phyloP scores from a whole-genome alignment of 2,888 invertebrate genomes.

The Sinodicranocentrus sp. region DNA sequence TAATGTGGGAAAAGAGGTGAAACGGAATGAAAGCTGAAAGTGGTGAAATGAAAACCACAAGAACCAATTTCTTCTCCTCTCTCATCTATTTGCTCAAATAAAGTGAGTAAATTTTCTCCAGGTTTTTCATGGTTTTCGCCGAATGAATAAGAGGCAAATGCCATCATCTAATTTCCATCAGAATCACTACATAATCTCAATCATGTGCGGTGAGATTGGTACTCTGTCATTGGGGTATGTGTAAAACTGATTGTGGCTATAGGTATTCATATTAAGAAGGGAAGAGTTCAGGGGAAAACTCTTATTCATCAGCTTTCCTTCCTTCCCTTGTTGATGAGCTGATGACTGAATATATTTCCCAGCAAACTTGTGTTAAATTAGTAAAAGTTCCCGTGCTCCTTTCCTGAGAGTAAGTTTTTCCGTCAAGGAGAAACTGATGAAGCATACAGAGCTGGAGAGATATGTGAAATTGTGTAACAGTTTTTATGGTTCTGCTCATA shows the following conservation, averaged over 20 bases:
- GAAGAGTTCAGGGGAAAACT: slow-evolving; percentile 1
- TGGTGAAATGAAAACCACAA: slow-evolving; percentile 53
- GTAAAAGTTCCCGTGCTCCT: slow-evolving; percentile 50
- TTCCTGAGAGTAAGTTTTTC: not conserved
- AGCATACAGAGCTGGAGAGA: slow-evolving; percentile 13
- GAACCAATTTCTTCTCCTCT: slow-evolving; percentile 35
- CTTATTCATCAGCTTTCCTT: not conserved
- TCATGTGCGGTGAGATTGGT: slow-evolving; percentile 7
- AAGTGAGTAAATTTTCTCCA: slow-evolving; percentile 23
- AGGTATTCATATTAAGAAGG: not conserved
- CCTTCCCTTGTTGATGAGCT: slow-evolving; percentile 50
- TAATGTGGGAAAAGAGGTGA: slow-evolving; percentile 24
- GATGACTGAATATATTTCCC: slow-evolving; percentile 58
- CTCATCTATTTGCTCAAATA: not conserved
- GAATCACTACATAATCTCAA: slow-evolving; percentile 59
- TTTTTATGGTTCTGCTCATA: slow-evolving; percentile 8
- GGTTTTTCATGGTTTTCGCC: not conserved
- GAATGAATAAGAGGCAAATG: slow-evolving; percentile 19
- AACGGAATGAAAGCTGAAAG: slow-evolving; percentile 23
- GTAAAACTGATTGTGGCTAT: not conserved
- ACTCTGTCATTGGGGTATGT: not conserved
- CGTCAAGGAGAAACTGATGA: slow-evolving; percentile 37
- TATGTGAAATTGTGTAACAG: slow-evolving; percentile 26
- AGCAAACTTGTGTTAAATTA: slow-evolving; percentile 53
- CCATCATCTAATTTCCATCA: slow-evolving; percentile 68